Conservation (phyloP, 2,113 vertebrate genomes). For the Gallinago jamesoni region DNA sequence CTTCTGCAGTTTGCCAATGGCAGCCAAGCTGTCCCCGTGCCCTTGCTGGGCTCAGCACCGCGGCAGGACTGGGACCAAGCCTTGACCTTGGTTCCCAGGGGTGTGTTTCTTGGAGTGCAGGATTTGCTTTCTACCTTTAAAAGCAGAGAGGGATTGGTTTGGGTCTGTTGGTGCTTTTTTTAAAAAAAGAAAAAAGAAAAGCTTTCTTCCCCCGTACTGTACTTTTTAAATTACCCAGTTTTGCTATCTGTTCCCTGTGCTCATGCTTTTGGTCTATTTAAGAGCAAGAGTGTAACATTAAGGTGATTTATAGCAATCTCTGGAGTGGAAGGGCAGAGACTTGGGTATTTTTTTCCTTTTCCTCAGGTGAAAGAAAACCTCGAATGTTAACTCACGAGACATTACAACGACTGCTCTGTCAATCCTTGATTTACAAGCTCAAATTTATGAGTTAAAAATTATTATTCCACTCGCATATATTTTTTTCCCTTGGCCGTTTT, state of each 20-base stretch:
- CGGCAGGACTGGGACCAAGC: not conserved
- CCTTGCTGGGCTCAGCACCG: rapidly evolving
- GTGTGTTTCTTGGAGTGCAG: not conserved
- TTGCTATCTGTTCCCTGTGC: not conserved
- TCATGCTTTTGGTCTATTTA: not conserved
- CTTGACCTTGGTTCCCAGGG: rapidly evolving
- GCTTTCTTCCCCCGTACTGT: not conserved
- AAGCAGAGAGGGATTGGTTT: not conserved
- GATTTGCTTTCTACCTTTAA: not conserved
- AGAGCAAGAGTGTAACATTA: conserved; percentile 1
- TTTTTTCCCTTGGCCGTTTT: conserved; percentile 29
- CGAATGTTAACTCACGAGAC: conserved; percentile 17
- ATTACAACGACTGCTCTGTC: not conserved
- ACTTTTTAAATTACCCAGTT: not conserved
- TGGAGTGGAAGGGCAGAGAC: conserved; percentile 18
- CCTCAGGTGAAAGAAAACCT: conserved; percentile 64
- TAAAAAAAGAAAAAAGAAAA: not conserved
- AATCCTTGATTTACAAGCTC: conserved; percentile 53
- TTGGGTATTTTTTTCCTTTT: not conserved
- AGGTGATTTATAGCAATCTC: conserved; percentile 50
- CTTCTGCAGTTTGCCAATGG: rapidly evolving
- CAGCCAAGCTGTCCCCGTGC: not conserved
- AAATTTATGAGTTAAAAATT: conserved; percentile 52
- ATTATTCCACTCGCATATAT: conserved; percentile 37
- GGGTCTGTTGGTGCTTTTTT: not conserved